Evolutionary conservation across 2,797 vertebrate species (phyloP).

Genomic region (Tenualosa ilisha): DNA sequence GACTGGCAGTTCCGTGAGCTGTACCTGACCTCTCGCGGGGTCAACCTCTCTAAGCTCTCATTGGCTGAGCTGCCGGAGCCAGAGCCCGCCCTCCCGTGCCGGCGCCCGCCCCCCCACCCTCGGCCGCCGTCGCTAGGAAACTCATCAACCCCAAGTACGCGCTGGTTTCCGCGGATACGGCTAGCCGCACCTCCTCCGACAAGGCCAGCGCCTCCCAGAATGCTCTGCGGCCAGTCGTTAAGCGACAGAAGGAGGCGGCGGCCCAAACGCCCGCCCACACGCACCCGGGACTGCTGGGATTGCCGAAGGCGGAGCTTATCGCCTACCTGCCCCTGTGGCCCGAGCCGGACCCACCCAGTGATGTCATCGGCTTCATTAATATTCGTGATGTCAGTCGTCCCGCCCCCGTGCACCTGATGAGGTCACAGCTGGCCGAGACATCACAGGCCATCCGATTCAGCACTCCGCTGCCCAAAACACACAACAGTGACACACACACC

Average conservation of each 20-base stretch:
- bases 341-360: slow-evolving; percentile 91
- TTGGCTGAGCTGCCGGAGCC: slow-evolving; percentile 83
- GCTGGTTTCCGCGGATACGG: slow-evolving; percentile 75
- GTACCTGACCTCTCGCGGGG: slow-evolving; percentile 82
- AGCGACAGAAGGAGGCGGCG: slow-evolving; percentile 50
- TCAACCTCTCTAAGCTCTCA: slow-evolving; percentile 85
- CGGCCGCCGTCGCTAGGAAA: slow-evolving; percentile 82
- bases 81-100: slow-evolving; percentile 73
- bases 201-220: slow-evolving; percentile 65
- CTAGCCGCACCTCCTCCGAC: slow-evolving; percentile 79
- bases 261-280: slow-evolving; percentile 54
- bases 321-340: slow-evolving; percentile 93
- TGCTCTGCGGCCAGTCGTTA: slow-evolving; percentile 21
- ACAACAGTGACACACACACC: background rate
- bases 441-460: slow-evolving; percentile 87
- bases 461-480: background rate
- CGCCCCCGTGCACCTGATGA: slow-evolving; percentile 90
- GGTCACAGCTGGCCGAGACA: slow-evolving; percentile 83
- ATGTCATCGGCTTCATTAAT: slow-evolving; percentile 96
- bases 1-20: slow-evolving; percentile 93
- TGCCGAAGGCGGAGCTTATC: slow-evolving; percentile 90
- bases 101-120: slow-evolving; percentile 63
- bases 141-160: slow-evolving; percentile 96
- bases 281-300: slow-evolving; percentile 85
- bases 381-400: slow-evolving; percentile 89